Evolutionary conservation across 2,888 invertebrate species (phyloP).

Genomic region (Cristatella mucedo): DNA sequence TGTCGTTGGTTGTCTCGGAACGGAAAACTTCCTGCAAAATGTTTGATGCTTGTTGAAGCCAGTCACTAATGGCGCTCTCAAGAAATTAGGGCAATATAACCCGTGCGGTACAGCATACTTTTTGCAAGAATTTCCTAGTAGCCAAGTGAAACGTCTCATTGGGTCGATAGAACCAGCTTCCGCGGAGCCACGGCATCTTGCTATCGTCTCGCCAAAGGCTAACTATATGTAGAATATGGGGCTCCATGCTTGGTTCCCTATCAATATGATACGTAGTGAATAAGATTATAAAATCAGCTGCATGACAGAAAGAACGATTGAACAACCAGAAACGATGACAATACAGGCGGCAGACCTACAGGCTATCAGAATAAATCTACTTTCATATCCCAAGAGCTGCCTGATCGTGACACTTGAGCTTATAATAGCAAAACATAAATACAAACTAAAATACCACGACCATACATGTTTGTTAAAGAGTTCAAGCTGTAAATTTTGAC

Average conservation of each 20-base stretch:
- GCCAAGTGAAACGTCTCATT: conserved; percentile 89
- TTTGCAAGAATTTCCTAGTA: conserved; percentile 82
- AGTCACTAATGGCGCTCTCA: background rate
- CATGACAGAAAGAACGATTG: no score
- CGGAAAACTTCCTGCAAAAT: conserved; percentile 68
- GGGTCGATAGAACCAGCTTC: conserved; percentile 77
- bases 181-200: conserved; percentile 63
- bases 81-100: no score
- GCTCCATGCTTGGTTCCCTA: conserved; percentile 28
- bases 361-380: no score
- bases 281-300: background rate
- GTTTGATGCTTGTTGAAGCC: background rate
- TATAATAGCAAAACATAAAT: no score
- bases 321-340: no score
- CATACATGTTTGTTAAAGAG: no score
- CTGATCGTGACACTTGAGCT: no score
- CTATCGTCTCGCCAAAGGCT: conserved; percentile 69
- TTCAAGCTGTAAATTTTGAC: no score
- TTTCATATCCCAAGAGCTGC: no score
- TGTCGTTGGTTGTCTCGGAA: conserved; percentile 68
- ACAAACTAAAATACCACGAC: no score
- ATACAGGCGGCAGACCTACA: no score
- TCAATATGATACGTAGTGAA: background rate
- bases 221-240: conserved; percentile 66
- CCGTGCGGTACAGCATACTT: conserved; percentile 40